phyloP scores from a whole-genome alignment of 2,113 vertebrate species.

The Pheucticus melanocephalus region DNA sequence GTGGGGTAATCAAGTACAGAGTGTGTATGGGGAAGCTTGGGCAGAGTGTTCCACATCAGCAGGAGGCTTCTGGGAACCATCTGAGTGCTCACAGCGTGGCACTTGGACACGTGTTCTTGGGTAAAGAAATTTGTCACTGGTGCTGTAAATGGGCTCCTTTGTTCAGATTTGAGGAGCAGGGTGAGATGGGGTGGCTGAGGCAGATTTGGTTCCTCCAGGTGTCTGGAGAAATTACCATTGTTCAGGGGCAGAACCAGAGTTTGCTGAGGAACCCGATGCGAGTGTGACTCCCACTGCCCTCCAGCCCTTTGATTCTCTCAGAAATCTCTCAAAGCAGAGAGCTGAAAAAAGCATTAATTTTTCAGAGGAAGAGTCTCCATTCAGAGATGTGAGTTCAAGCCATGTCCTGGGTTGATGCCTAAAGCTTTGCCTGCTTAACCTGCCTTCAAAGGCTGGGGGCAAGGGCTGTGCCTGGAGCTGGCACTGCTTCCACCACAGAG shows the following conservation, averaged over 20 bases:
- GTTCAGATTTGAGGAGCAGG: neutral
- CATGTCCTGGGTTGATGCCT: neutral
- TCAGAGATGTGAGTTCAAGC: neutral
- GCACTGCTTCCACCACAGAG: neutral
- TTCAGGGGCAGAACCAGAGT: neutral
- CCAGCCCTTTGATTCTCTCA: neutral
- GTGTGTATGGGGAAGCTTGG: neutral
- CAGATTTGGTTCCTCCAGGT: neutral
- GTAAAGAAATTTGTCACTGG: neutral
- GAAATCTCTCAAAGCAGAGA: neutral
- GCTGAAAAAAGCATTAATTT: neutral
- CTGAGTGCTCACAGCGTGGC: neutral
- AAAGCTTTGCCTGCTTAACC: neutral
- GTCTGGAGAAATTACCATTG: neutral
- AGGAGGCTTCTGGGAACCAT: neutral
- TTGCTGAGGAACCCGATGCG: neutral
- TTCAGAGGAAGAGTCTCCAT: neutral
- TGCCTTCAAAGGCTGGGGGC: neutral
- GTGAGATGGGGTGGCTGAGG: neutral
- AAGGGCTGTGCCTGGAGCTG: neutral
- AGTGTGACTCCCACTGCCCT: neutral
- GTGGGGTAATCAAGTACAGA: neutral
- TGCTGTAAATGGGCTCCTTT: neutral
- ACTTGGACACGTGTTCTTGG: neutral
- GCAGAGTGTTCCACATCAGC: neutral